Base-by-base conservation (phyloP, 23 tunicate species). In the Oikopleura albicans region DNA sequence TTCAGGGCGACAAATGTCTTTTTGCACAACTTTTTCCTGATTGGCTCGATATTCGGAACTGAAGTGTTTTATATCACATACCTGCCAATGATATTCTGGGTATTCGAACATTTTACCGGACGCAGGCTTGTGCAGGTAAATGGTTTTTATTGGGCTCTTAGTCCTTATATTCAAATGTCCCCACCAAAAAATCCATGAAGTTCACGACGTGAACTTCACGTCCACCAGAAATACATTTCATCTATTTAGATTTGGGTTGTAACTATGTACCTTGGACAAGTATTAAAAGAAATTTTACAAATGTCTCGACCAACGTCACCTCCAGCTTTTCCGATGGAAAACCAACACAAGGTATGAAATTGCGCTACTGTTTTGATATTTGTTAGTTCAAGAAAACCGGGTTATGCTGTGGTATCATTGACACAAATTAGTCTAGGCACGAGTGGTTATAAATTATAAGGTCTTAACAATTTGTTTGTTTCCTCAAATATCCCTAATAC, bases 201-300 rank as follows among this genome's bases (percentile, higher is more conserved):
- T n/a, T n/a, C n/a, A n/a, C n/a, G n/a, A n/a, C n/a, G n/a, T n/a
- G n/a, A n/a, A n/a, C n/a, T n/a, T n/a, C n/a, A n/a, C n/a, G n/a
- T n/a, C n/a, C n/a, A n/a, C n/a, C n/a, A n/a, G n/a, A n/a, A n/a
- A n/a, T n/a, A n/a, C n/a, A 12, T 16, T 71, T n/a, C 37, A 22
- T 2, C 37, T 2, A 22, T 29, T 71, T 16, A 71, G 75, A 89
- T 94, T 39, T 94, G 98, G 98, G 94, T 94, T 39, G 91, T 94
- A 0, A 94, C 98, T 27, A 94, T 94, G 98, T 94, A 94, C 85
- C 89, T 94, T 76, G 98, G 98, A 0, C 98, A 94, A 83, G 95
- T 93, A 0, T 89, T 92, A n/a, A 94, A 94, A 75, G 98, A 94
- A 39, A 2, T 94, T 4, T 59, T 90, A 0, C 84, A 87, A 40